These are phyloP conservation scores for Indicator indicator DNA, from an alignment of 2,113 vertebrate species.

Conservation along the genomic window DNA sequence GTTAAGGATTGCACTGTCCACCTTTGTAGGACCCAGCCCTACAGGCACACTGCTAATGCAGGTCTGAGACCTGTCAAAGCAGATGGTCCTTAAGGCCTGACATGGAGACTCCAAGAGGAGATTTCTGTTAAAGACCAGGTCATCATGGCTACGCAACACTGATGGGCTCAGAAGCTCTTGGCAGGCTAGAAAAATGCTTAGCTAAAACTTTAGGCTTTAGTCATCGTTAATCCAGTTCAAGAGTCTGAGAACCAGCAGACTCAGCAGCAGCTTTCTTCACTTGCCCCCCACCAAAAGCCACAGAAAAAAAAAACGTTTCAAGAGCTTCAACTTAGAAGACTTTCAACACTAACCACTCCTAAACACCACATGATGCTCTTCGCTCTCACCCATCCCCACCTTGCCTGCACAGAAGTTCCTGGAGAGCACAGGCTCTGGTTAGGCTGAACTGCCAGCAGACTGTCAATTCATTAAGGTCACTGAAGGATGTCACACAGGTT, in stretches of 20 bases:
- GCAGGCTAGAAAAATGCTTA: neutral
- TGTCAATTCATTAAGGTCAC: neutral
- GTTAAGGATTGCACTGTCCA: too few relatives aligned
- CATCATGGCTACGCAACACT: neutral
- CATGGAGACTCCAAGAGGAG: neutral
- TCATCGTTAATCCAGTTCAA: neutral
- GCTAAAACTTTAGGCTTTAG: neutral
- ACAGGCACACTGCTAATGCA: rapidly evolving
- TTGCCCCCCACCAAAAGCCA: neutral
- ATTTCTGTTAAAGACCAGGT: neutral
- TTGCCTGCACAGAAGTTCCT: neutral
- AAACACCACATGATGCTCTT: rapidly evolving
- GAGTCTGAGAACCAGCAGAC: neutral
- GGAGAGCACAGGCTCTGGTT: neutral
- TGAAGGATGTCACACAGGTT: neutral
- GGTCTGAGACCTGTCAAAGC: neutral
- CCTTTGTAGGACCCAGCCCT: rapidly evolving
- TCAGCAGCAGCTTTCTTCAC: neutral
- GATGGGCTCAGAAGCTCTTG: neutral
- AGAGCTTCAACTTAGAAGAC: neutral
- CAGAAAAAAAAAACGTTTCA: neutral
- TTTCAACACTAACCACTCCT: neutral
- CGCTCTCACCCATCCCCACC: too few relatives aligned
- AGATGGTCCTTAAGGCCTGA: neutral
- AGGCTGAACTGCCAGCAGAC: neutral